Evolutionary conservation across 2,888 invertebrate species (phyloP), one percentile per base, ranked within the genome.

Genomic region (Parasteatoda lunata): DNA sequence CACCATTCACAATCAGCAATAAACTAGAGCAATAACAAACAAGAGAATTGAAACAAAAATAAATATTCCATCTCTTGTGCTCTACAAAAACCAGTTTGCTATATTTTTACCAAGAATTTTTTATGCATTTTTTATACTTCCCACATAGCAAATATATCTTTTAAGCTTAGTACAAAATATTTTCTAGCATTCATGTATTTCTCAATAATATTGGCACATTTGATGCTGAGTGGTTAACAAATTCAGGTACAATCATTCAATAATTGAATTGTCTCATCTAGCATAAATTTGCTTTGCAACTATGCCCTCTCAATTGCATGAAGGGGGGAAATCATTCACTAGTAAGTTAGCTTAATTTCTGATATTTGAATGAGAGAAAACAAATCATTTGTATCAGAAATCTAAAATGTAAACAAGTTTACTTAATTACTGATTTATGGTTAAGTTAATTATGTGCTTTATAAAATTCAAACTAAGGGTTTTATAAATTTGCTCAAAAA

Each of bases 141-240:
- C 65, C 51, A 59, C 64, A 76, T 71, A 73, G 84, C 77, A 77
- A 84, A 78, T 72, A 71, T 70, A 68, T 68, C 78, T 84, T 64
- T 72, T 79, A 80, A 70, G 77, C 80, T 81, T 80, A 86, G 85
- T 86, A 86, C 85, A 86, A 86, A 86, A 65, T 80, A 86, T 80
- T 86, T 86, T 86, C 30, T 81, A 81, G 73, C 73, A 75, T 66
- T 79, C 54, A 45, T 68, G 79, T 71, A 30, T 59, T 59, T 59
- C 59, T 59, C 59, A 59, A n/a, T 59, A n/a, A n/a, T 59, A 59
- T 59, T 59, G 59, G 59, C n/a, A 59, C 59, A 13, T 54, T 54
- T 68, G 66, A 68, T 13, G 15, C 66, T 30, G 45, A 68, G 30
- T 15, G 9, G 30, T 15, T 68, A 30, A 9, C 15, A 68, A 68